A percentile compares a stretch with the other conserved stretches of the same genome.
phyloP scores from a whole-genome alignment of 2,797 vertebrate genomes.

The Helicolenus hilgendorfi region DNA sequence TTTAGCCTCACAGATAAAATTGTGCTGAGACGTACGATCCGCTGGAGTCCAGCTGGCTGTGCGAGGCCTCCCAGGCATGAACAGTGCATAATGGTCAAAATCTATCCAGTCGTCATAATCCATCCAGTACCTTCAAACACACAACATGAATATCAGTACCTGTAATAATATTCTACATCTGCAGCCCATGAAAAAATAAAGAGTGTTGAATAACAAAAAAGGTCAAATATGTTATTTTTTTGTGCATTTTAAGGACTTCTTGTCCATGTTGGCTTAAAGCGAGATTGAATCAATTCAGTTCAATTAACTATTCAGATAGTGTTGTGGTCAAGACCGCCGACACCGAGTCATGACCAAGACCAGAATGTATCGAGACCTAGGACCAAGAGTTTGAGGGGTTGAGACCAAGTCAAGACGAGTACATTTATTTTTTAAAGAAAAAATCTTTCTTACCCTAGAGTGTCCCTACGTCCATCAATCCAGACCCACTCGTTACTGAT shows the following conservation, averaged over 20 bases:
- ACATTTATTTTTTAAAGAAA: not conserved
- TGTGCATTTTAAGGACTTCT: not conserved
- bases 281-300: not conserved
- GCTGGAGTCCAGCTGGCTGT: constrained; percentile 7
- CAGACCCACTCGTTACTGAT: not conserved
- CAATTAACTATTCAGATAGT: no score
- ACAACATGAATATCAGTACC: not conserved
- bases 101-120: no score
- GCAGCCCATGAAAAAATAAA: not conserved
- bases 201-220: not conserved
- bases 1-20: constrained; percentile 56
- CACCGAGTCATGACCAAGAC: no score
- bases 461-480: constrained; percentile 42
- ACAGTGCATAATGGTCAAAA: no score
- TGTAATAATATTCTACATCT: not conserved
- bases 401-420: no score
- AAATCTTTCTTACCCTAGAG: constrained; percentile 27
- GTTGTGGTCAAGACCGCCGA: no score
- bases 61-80: accelerated
- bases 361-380: no score
- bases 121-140: not conserved
- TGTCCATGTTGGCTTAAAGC: not conserved
- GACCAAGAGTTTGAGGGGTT: no score
- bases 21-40: no score
- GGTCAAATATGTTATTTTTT: not conserved